Conservation (phyloP, 2,888 invertebrate genomes). For the Idaea dimidiata region DNA sequence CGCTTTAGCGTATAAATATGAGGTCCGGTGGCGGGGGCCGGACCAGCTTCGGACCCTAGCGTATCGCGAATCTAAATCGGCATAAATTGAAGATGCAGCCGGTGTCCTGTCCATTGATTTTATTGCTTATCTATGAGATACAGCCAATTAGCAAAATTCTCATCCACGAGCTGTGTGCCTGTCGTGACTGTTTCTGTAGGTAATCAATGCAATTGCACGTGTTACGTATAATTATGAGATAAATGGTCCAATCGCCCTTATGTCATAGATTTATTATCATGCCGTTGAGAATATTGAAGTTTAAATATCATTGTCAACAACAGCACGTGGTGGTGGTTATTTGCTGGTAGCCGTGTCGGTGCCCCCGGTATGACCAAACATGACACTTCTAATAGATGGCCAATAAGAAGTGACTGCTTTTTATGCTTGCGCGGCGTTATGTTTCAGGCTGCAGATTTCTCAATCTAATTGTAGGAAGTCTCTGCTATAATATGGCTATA, state of each 20-base stretch:
- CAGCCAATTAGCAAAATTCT: slow-evolving; percentile 74
- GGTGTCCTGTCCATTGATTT: slow-evolving; percentile 77
- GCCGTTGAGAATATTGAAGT: neutral
- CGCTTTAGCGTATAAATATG: slow-evolving; percentile 80
- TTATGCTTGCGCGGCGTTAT: neutral
- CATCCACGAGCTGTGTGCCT: slow-evolving; percentile 44
- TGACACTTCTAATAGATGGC: neutral
- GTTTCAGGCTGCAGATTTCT: neutral
- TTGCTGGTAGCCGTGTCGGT: too few relatives aligned
- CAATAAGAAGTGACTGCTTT: neutral
- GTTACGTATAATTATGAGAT: slow-evolving; percentile 49
- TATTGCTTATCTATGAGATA: slow-evolving; percentile 73
- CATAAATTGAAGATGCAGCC: slow-evolving; percentile 77
- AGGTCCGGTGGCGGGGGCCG: slow-evolving; percentile 77
- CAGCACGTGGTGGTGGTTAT: neutral
- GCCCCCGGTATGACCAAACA: neutral
- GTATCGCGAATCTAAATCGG: slow-evolving; percentile 76
- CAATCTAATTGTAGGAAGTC: neutral
- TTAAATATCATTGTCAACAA: neutral
- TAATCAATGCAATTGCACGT: slow-evolving; percentile 56
- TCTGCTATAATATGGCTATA: too few relatives aligned
- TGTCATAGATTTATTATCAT: slow-evolving; percentile 22
- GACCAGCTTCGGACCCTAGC: slow-evolving; percentile 67
- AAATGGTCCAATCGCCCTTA: slow-evolving; percentile 36
- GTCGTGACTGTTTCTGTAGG: slow-evolving; percentile 63